Evolutionary conservation across 2,797 vertebrate species (phyloP).

Genomic region (Cuniculus paca): DNA sequence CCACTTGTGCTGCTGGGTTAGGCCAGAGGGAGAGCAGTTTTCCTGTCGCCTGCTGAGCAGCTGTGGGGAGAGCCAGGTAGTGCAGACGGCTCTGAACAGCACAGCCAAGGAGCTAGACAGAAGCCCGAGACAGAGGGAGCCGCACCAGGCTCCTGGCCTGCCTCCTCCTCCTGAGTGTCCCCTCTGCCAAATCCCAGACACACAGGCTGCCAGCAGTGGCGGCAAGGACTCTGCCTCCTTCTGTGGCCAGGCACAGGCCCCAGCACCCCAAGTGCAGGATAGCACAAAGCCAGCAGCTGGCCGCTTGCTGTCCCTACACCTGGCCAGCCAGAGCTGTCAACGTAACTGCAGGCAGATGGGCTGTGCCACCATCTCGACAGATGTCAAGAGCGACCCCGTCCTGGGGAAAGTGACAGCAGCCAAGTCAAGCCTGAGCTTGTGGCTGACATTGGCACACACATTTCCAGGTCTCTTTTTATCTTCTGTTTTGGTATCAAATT

Average conservation of each 20-base stretch:
- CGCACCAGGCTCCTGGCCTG: neutral
- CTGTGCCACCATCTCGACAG: neutral
- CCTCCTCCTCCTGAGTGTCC: neutral
- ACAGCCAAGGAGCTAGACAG: slow-evolving; percentile 24
- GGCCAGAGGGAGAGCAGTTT: neutral
- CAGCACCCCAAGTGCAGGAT: rapidly evolving
- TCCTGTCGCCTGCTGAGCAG: neutral
- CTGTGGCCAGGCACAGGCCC: neutral
- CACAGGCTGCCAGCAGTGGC: neutral
- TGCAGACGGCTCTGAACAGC: neutral
- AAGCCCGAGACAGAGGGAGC: slow-evolving; percentile 55
- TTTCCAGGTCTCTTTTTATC: neutral
- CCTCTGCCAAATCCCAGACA: slow-evolving; percentile 26
- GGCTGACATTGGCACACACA: neutral
- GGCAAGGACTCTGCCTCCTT: neutral
- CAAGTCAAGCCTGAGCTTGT: neutral
- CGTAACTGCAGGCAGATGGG: neutral
- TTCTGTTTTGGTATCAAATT: neutral
- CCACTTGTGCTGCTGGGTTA: neutral
- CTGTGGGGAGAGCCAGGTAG: slow-evolving; percentile 15
- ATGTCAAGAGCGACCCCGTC: neutral
- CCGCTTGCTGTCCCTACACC: neutral
- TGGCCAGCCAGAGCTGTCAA: neutral
- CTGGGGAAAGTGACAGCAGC: neutral
- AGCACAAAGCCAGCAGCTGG: neutral